A percentile compares a stretch with the other conserved stretches of the same genome.
These are phyloP conservation scores for Apotomis turbidana DNA, from an alignment of 2,888 invertebrate species.

Conservation along the genomic window DNA sequence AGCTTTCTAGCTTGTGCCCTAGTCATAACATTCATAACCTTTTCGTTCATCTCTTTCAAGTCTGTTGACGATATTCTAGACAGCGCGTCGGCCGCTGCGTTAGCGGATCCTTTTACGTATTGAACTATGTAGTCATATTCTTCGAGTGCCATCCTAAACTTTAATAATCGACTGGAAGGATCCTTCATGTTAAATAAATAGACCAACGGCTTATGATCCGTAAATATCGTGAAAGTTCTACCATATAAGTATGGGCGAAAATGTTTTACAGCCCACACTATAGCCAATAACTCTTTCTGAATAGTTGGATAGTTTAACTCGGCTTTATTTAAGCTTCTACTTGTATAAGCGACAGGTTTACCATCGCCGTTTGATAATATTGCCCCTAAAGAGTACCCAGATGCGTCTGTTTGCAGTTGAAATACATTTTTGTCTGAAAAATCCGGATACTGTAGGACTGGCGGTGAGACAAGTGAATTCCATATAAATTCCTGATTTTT, in stretches of 20 bases:
- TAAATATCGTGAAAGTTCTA: conserved; percentile 31
- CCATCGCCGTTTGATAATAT: conserved; percentile 2
- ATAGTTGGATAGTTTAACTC: conserved; percentile 8
- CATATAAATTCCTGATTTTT: conserved; percentile 10
- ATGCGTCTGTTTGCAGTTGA: conserved; percentile 1
- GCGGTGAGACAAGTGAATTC: conserved; percentile 3
- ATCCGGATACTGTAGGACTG: conserved; percentile 16
- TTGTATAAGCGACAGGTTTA: background rate
- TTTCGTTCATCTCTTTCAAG: conserved; percentile 42
- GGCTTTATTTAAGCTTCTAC: conserved; percentile 11
- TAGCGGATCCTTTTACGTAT: conserved; percentile 36
- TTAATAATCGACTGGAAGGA: conserved; percentile 41
- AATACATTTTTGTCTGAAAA: conserved; percentile 1
- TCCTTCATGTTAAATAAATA: conserved; percentile 44
- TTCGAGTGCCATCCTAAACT: conserved; percentile 42
- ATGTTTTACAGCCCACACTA: conserved; percentile 14
- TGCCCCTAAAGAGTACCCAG: background rate
- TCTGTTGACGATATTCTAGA: conserved; percentile 38
- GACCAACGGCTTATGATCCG: conserved; percentile 38
- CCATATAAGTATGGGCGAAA: conserved; percentile 41
- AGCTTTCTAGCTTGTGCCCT: conserved; percentile 26
- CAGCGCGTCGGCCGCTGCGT: conserved; percentile 44
- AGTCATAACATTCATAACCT: conserved; percentile 36
- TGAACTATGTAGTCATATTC: conserved; percentile 42
- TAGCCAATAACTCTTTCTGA: conserved; percentile 11